Evolutionary conservation across 2,113 vertebrate species (phyloP).

Genomic region (Varanus komodoensis): DNA sequence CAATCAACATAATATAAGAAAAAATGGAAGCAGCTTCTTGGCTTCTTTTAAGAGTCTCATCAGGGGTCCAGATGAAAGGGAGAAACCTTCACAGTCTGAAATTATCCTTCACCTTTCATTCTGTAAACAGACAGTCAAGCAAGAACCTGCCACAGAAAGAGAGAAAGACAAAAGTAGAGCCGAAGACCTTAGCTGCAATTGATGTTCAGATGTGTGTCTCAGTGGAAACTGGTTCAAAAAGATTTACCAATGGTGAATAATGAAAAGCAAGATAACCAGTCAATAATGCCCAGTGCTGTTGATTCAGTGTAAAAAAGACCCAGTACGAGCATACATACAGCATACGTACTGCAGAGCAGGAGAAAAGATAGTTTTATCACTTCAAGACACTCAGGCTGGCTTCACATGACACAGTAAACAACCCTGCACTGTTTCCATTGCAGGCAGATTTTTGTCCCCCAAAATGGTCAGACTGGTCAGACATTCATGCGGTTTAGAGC

Average conservation of each 20-base stretch:
- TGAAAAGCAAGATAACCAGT: conserved; percentile 35
- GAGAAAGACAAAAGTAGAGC: not conserved
- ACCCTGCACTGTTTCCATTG: too few species aligned
- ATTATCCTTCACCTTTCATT: not conserved
- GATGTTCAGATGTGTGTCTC: conserved; percentile 11
- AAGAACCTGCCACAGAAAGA: not conserved
- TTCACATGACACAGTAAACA: too few species aligned
- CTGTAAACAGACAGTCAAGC: not conserved
- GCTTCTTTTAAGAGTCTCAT: not conserved
- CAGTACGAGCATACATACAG: not conserved
- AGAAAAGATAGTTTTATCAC: not conserved
- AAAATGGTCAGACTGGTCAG: too few species aligned
- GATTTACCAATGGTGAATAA: conserved; percentile 14
- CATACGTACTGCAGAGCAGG: not conserved
- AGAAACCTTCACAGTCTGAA: not conserved
- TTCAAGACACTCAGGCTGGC: not conserved
- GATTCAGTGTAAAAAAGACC: not conserved
- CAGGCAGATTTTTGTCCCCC: too few species aligned
- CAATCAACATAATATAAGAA: not conserved
- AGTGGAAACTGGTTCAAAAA: conserved; percentile 8
- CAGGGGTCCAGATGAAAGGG: not conserved
- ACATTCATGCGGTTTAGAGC: too few species aligned
- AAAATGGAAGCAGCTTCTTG: not conserved
- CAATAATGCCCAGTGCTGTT: not conserved
- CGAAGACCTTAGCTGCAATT: not conserved